Evolutionary conservation across 2,797 vertebrate species (phyloP).

Genomic region (Mastacembelus armatus): DNA sequence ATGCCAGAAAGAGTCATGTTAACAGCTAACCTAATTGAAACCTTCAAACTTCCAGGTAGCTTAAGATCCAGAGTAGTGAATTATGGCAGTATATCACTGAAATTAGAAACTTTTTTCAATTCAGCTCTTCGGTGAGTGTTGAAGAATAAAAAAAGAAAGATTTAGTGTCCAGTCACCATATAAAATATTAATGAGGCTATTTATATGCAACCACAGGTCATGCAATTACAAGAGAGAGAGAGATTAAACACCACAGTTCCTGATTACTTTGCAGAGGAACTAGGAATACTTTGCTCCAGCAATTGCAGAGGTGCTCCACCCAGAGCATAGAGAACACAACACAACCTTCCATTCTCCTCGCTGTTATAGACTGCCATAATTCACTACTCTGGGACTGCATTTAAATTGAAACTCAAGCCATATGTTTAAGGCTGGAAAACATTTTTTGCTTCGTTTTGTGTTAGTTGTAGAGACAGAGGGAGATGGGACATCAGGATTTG

Average conservation of each 20-base stretch:
- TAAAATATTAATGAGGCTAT: conserved; percentile 79
- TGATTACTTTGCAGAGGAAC: conserved; percentile 60
- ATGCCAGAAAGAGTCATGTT: not conserved
- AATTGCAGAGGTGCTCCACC: conserved; percentile 29
- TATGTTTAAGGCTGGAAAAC: conserved; percentile 20
- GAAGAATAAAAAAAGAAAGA: conserved; percentile 66
- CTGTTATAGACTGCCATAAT: too few relatives aligned
- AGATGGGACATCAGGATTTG: conserved; percentile 46
- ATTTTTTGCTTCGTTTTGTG: conserved; percentile 25
- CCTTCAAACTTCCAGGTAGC: conserved; percentile 13
- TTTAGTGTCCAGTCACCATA: conserved; percentile 61
- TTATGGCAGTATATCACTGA: conserved; percentile 20
- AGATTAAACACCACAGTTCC: conserved; percentile 65
- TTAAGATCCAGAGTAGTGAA: conserved; percentile 49
- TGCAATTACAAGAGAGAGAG: conserved; percentile 62
- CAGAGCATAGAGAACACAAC: conserved; percentile 34
- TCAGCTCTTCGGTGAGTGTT: conserved; percentile 44
- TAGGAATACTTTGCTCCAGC: conserved; percentile 29
- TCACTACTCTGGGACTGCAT: too few relatives aligned
- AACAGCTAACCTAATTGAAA: conserved; percentile 18
- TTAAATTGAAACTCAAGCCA: too few relatives aligned
- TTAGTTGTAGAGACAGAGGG: conserved; percentile 32
- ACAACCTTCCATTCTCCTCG: not conserved
- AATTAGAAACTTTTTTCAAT: conserved; percentile 56
- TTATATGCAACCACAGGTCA: conserved; percentile 79